Evolutionary conservation across 35 echinoderm and acorn worm species (phyloP).

Genomic region (Lytechinus variegatus): DNA sequence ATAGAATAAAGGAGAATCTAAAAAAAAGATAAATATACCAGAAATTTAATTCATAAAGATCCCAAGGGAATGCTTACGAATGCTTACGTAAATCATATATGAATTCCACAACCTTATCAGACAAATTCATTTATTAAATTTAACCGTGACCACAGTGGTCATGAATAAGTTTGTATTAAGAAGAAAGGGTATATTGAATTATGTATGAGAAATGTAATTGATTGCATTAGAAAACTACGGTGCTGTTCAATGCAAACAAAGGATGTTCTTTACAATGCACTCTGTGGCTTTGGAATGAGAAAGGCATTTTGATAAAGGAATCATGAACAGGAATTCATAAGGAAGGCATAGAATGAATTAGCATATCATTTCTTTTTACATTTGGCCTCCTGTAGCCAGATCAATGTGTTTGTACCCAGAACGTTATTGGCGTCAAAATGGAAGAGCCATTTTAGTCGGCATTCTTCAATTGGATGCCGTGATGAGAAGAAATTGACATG

Average conservation of each 20-base stretch:
- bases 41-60: neutral
- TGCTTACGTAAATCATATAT: neutral
- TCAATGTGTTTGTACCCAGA: neutral
- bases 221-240: neutral
- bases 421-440: neutral
- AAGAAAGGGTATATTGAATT: neutral
- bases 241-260: neutral
- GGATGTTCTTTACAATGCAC: neutral
- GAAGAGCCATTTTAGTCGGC: neutral
- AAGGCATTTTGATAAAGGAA: neutral
- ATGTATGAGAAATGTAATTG: constrained; percentile 14
- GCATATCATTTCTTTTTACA: neutral
- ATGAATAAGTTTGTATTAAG: neutral
- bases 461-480: neutral
- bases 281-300: neutral
- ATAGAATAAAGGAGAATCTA: neutral
- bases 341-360: neutral
- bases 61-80: neutral
- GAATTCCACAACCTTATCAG: neutral
- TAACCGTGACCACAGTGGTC: neutral
- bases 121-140: neutral
- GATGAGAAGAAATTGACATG: neutral
- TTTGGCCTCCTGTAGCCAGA: neutral
- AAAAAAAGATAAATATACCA: neutral
- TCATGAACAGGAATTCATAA: neutral